Base-by-base conservation (phyloP, 1,140 invertebrate genomes). In the Amphibalanus amphitrite region DNA sequence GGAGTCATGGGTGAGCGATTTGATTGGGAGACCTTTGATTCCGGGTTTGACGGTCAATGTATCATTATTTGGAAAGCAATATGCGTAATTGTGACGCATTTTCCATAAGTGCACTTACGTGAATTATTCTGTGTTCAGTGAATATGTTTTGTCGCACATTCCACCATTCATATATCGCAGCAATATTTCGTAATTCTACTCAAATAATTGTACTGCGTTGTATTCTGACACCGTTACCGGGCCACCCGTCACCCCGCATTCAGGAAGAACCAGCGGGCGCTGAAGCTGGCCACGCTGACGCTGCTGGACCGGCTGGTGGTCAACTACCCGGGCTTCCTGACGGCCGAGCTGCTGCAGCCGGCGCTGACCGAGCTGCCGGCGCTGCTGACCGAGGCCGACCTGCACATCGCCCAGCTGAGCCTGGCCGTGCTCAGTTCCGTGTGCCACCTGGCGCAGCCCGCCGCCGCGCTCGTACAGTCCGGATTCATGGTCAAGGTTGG, bases 381-480 rank as follows among this genome's bases (percentile, higher is more conserved):
- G 64, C 82, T 98, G 29, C 85, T 99, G 70, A 92, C 88, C 76
- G 96, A 99, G 79, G 86, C 90, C 69, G 96, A 99, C 83, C 82
- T 99, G 47, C 94, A 98, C 81, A 94, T 97, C 76, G 94, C 95
- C 64, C 94, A 97, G 81, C 86, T 94, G 75, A 90, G 89, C 59
- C 84, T 93, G 68, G 86, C 86, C 30, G 81, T 93, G 64, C 82
- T 92, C 29, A 90, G 88, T 47, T 87, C 87, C n/a, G 87, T 91
- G 69, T 88, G 89, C 70, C 82, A 85, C 75, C 78, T 86, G 70
- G 47, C 86, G 89, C 78, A 86, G n/a, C 79, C 82, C 72, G 86
- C 89, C 47, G 28, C 71, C 26, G 69, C 26, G 23, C 80, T 92
- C 26, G 75, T 76, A 28, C 65, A 71, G 59, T 25, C 81, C 82